These are phyloP conservation scores for Musca vetustissima DNA, from an alignment of 1,140 invertebrate species.

Conservation along the genomic window DNA sequence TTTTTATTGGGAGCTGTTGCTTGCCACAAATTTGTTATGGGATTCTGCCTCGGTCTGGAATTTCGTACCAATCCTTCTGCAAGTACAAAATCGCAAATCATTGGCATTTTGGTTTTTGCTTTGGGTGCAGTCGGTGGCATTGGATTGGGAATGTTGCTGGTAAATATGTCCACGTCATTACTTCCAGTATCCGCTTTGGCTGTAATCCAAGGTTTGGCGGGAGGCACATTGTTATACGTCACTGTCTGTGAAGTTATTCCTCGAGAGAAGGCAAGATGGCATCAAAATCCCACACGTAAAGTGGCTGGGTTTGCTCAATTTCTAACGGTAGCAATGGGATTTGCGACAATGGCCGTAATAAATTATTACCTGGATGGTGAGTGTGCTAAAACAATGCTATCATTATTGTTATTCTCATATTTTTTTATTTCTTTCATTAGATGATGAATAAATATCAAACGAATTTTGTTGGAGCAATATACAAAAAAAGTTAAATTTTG, in stretches of 20 bases:
- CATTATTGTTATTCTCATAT: not conserved
- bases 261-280: conserved; percentile 71
- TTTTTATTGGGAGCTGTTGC: conserved; percentile 70
- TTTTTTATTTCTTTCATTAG: conserved; percentile 27
- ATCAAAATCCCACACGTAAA: conserved; percentile 57
- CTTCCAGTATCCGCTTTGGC: conserved; percentile 58
- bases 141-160: conserved; percentile 63
- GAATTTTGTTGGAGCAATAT: not conserved
- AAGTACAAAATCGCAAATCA: conserved; percentile 58
- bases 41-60: conserved; percentile 75
- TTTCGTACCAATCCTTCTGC: conserved; percentile 59
- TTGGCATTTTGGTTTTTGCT: conserved; percentile 66
- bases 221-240: conserved; percentile 89
- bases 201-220: conserved; percentile 74
- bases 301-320: conserved; percentile 65
- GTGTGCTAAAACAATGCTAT: conserved; percentile 16
- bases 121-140: conserved; percentile 69
- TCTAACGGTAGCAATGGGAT: conserved; percentile 61
- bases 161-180: conserved; percentile 55
- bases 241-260: conserved; percentile 91
- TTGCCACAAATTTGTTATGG: conserved; percentile 77
- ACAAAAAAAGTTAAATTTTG: too few relatives aligned
- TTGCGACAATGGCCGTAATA: conserved; percentile 62
- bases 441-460: conserved; percentile 28
- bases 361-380: conserved; percentile 58